phyloP scores from a whole-genome alignment of 2,888 invertebrate genomes.

The Chymomyza caudatula region DNA sequence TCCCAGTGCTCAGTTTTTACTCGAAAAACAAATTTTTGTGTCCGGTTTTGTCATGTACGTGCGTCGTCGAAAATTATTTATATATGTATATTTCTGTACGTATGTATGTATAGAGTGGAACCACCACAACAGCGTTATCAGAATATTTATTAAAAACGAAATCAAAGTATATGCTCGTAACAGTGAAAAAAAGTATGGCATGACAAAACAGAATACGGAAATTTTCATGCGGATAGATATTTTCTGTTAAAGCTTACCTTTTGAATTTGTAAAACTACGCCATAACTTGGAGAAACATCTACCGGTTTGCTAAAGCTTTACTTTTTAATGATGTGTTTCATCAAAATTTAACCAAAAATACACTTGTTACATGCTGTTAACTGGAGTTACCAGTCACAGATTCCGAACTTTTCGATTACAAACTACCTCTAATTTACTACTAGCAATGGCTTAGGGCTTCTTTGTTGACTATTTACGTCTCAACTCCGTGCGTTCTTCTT shows the following conservation, averaged over 20 bases:
- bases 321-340: too few relatives aligned
- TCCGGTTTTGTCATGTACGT: not conserved
- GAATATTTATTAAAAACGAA: not conserved
- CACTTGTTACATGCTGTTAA: too few relatives aligned
- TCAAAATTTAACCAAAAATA: too few relatives aligned
- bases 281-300: too few relatives aligned
- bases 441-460: too few relatives aligned
- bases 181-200: not conserved
- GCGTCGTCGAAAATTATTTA: not conserved
- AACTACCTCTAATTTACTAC: too few relatives aligned
- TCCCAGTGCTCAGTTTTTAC: not conserved
- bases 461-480: too few relatives aligned
- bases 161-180: not conserved
- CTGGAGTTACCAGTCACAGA: too few relatives aligned
- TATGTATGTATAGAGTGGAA: not conserved
- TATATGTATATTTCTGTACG: not conserved
- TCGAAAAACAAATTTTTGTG: not conserved
- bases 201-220: not conserved
- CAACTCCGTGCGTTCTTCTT: too few relatives aligned
- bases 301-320: too few relatives aligned
- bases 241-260: not conserved
- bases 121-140: not conserved
- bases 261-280: not conserved
- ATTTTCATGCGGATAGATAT: not conserved
- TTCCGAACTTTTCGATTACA: too few relatives aligned